phyloP scores from a whole-genome alignment of 92 coral and sea anemone species.

The Umimayanthus kanabou region DNA sequence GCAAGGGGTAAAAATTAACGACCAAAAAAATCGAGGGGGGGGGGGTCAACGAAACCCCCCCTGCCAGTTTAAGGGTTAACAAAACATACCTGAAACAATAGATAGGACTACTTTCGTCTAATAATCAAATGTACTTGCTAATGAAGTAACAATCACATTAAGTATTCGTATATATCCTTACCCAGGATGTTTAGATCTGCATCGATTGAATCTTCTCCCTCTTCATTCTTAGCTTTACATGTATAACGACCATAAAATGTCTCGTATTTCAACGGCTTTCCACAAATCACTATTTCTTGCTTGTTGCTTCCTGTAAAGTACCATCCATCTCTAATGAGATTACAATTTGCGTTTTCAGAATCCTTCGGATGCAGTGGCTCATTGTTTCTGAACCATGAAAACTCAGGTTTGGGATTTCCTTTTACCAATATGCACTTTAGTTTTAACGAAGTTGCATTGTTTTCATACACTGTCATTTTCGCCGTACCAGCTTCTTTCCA shows the following conservation, averaged over 20 bases:
- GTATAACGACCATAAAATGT: not conserved
- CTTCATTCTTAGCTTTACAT: not conserved
- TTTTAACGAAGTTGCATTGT: not conserved
- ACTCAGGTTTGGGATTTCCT: conserved; percentile 31
- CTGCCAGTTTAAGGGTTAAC: too few relatives aligned
- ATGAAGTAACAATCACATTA: too few relatives aligned
- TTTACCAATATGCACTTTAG: not conserved
- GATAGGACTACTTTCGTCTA: too few relatives aligned
- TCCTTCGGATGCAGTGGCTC: conserved; percentile 16
- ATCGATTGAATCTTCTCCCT: conserved; percentile 2
- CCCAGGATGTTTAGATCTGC: conserved; percentile 3
- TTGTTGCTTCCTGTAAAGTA: conserved; percentile 1
- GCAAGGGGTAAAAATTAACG: too few relatives aligned
- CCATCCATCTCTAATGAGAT: conserved; percentile 5
- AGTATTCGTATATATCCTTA: not conserved
- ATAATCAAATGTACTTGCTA: too few relatives aligned
- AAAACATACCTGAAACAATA: too few relatives aligned
- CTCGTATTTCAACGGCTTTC: not conserved
- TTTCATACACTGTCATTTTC: conserved; percentile 10
- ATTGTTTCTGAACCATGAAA: conserved; percentile 7
- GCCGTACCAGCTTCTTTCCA: conserved; percentile 22
- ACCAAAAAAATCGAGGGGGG: too few relatives aligned
- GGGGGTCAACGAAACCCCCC: too few relatives aligned
- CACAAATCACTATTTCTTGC: conserved; percentile 21
- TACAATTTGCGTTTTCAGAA: conserved; percentile 7